These are phyloP conservation scores for Tetramorium alpestre DNA, from an alignment of 1,140 invertebrate genomes.

Conservation along the genomic window DNA sequence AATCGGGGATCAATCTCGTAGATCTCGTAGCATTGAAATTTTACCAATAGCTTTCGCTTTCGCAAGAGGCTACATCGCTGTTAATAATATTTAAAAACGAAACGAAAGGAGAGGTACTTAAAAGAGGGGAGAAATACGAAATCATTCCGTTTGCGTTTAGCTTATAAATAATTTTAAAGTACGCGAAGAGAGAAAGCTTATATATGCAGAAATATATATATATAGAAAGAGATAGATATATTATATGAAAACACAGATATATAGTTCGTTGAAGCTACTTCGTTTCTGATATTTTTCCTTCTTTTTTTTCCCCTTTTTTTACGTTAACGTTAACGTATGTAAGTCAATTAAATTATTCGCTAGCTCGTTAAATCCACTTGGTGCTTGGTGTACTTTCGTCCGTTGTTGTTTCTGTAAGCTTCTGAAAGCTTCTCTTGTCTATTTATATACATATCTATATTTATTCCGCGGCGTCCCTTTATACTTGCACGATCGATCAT, in stretches of 20 bases:
- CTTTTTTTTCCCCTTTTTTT: slow-evolving; percentile 19
- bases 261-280: slow-evolving; percentile 71
- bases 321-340: slow-evolving; percentile 52
- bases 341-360: slow-evolving; percentile 58
- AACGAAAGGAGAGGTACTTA: background rate
- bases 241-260: slow-evolving; percentile 67
- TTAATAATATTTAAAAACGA: slow-evolving; percentile 17
- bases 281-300: slow-evolving; percentile 18
- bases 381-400: slow-evolving; percentile 73
- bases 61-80: slow-evolving; percentile 55
- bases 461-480: slow-evolving; percentile 35
- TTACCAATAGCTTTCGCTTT: slow-evolving; percentile 51
- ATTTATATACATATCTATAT: slow-evolving; percentile 46
- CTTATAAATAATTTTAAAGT: slow-evolving; percentile 72
- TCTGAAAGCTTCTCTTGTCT: slow-evolving; percentile 56
- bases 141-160: slow-evolving; percentile 77
- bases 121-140: slow-evolving; percentile 41
- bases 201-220: slow-evolving; percentile 59
- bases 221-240: slow-evolving; percentile 48
- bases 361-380: slow-evolving; percentile 61
- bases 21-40: slow-evolving; percentile 13
- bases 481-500: slow-evolving; percentile 36
- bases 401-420: slow-evolving; percentile 68
- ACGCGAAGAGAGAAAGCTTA: slow-evolving; percentile 50
- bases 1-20: slow-evolving; percentile 29